Evolutionary conservation across 2,888 invertebrate genomes (phyloP), one percentile per base, ranked within the genome.

Genomic region (Eupithecia inturbata): DNA sequence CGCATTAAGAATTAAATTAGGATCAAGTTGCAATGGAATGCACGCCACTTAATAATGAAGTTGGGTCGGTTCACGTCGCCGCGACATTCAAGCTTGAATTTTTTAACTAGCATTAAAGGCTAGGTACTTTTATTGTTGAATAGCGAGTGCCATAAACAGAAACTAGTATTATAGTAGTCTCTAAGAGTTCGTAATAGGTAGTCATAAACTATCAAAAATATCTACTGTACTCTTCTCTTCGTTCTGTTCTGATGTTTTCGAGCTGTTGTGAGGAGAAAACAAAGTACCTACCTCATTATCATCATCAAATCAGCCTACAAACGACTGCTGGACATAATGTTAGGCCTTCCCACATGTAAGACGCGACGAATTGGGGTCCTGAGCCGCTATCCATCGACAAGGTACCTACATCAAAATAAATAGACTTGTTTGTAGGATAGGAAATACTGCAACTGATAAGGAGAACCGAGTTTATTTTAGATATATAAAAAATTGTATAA

Each of bases 1-100:
- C 82, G 26, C 28, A 26, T 78, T 75, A 19, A 16, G 63, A 67
- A 70, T 62, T 69, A 67, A 22, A 67, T 71, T 53, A 69, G 72
- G 74, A 73, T 49, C 36, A 36, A 26, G 16, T n/a, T 57, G 57
- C 57, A 57, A 22, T 26, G 57, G 57, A 57, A 57, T 57, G 14
- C 14, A 14, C 26, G 57, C 22, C 1, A 53, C 1, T 49, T 49
- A 0, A n/a, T 45, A n/a, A 45, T 45, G 22, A 22, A 53, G n/a
- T 22, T 22, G 49, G 22, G 22, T 53, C 10, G 1, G 9, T 22
- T n/a, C 10, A 53, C 9, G 22, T 49, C n/a, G n/a, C 19, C 19
- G 45, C n/a, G 10, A 49, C 10, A n/a, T n/a, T 45, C 45, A 45
- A 45, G 16, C 45, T 41, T 45, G 41, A 45, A 6, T 41, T 14